Base-by-base conservation (phyloP, 2,888 invertebrate genomes). In the Busseola fusca region DNA sequence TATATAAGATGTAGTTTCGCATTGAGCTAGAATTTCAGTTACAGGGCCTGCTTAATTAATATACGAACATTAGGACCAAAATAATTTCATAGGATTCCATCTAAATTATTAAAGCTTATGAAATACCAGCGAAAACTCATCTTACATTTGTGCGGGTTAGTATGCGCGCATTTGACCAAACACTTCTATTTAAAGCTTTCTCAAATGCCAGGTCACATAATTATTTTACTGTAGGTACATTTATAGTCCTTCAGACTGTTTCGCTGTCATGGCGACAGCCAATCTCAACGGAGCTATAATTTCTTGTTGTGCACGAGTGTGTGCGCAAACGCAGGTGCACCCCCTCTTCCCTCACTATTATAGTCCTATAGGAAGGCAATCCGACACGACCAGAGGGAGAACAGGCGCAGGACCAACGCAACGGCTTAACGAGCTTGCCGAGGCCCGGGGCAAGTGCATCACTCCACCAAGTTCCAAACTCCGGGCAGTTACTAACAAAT, bases 201-300 rank as follows among this genome's bases (percentile, higher is more conserved):
- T 25, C 62, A 78, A 64, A 79, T 42, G 48, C 60, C 59, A 56
- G 21, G 34, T 63, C 14, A 12, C 14, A 56, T 18, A n/a, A n/a
- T n/a, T n/a, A 59, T 74, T 40, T 37, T 9, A 34, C 48, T 45
- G 45, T n/a, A n/a, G n/a, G n/a, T 12, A 69, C 37, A 80, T n/a
- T 50, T n/a, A n/a, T 50, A 50, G 48, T 50, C n/a, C 10, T 50
- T n/a, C 48, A 50, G 48, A n/a, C 10, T 3, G n/a, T 10, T n/a
- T 21, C 21, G 9, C 21, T 1, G 48, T 10, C 48, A 48, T 10
- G 3, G 10, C 10, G n/a, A n/a, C n/a, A 21, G 48, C 10, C 3
- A n/a, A 9, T 48, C 48, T 48, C 48, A n/a, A n/a, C 21, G 48
- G 21, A 48, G 21, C 21, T 48, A 21, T 48, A 48, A 10, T 48